A percentile compares a stretch with the other conserved stretches of the same genome.
Evolutionary conservation across 64 coral and sea anemone genomes (phyloP).

Genomic region (Actinia equina): DNA sequence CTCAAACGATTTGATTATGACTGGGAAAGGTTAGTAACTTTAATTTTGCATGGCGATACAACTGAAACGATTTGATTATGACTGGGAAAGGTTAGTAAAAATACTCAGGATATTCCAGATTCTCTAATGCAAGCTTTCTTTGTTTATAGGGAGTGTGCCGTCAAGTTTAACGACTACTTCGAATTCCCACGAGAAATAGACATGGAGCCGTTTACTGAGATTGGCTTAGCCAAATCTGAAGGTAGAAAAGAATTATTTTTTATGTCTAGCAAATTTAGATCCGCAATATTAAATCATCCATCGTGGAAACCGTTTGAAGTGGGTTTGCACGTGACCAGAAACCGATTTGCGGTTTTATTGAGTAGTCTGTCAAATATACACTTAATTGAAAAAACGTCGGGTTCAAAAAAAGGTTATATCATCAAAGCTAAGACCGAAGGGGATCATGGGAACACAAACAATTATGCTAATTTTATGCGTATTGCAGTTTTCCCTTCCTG

Average conservation of each 20-base stretch:
- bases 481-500: too few species aligned
- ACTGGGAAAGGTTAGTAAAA: slow-evolving; percentile 91
- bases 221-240: slow-evolving; percentile 85
- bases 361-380: too few species aligned
- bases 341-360: too few species aligned
- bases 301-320: too few species aligned
- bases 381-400: too few species aligned
- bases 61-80: slow-evolving; percentile 96
- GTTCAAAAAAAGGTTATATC: too few species aligned
- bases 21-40: slow-evolving; percentile 88
- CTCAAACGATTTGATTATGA: slow-evolving; percentile 98
- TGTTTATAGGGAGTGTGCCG: slow-evolving; percentile 80
- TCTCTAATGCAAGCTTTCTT: neutral
- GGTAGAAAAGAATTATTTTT: slow-evolving; percentile 30
- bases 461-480: too few species aligned
- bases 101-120: neutral
- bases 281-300: too few species aligned
- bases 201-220: slow-evolving; percentile 96
- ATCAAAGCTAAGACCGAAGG: too few species aligned
- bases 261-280: too few species aligned
- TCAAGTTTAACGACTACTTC: slow-evolving; percentile 99
- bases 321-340: too few species aligned
- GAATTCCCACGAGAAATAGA: slow-evolving; percentile 99
- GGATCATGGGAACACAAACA: too few species aligned
- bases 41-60: slow-evolving; percentile 94